Percentiles rank a stretch among this genome's conserved stretches.
phyloP scores from a whole-genome alignment of 1,140 invertebrate species.

The Heliothis subflexa region DNA sequence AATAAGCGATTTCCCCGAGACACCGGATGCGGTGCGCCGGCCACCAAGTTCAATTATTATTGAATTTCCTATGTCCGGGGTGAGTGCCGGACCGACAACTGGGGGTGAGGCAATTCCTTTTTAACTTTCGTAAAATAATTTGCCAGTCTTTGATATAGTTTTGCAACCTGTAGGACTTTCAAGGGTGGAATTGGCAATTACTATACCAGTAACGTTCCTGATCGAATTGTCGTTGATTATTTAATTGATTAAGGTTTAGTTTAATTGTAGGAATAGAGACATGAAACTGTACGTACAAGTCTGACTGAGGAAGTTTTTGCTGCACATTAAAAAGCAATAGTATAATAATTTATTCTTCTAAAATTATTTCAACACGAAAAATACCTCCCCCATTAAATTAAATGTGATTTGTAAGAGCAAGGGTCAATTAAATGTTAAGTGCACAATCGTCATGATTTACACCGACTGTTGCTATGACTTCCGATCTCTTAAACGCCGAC shows the following conservation, averaged over 20 bases:
- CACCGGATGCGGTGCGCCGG: constrained; percentile 80
- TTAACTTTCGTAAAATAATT: constrained; percentile 47
- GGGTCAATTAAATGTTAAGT: constrained; percentile 33
- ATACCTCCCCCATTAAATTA: not conserved
- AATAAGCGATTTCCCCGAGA: constrained; percentile 79
- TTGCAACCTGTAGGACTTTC: not conserved
- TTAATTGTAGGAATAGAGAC: not conserved
- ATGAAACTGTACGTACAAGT: not conserved
- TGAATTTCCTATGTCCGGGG: constrained; percentile 75
- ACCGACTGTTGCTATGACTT: constrained; percentile 41
- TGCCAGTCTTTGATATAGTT: not conserved
- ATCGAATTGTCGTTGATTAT: too few relatives aligned
- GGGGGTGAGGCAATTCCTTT: constrained; percentile 59
- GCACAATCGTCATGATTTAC: constrained; percentile 43
- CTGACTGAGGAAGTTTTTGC: not conserved
- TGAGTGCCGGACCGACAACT: constrained; percentile 50
- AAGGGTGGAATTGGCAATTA: not conserved
- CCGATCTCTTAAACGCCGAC: constrained; percentile 48
- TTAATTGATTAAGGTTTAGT: too few relatives aligned
- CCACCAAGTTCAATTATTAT: constrained; percentile 80
- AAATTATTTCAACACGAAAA: not conserved
- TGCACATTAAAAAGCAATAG: not conserved
- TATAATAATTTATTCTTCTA: too few relatives aligned
- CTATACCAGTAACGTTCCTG: not conserved
- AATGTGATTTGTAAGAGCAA: constrained; percentile 1